A percentile compares a stretch with the other conserved stretches of the same genome.
Evolutionary conservation across 2,113 vertebrate species (phyloP).

Genomic region (Scolopax mira): DNA sequence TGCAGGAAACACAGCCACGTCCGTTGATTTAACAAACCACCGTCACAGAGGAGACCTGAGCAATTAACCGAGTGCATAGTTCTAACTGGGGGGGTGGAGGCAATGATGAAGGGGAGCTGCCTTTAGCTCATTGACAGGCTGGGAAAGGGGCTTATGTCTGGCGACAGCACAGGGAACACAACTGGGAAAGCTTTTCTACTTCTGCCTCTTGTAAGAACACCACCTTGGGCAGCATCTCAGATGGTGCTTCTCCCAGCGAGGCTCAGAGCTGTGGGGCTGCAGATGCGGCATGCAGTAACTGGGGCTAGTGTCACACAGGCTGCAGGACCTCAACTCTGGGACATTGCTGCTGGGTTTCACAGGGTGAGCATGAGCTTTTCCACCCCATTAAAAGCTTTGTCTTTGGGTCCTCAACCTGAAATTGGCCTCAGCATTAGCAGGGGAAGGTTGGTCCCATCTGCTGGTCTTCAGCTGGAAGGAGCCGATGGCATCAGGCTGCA

Average conservation of each 20-base stretch:
- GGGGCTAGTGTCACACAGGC: background rate
- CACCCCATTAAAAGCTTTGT: background rate
- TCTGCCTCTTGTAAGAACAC: background rate
- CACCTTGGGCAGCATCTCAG: background rate
- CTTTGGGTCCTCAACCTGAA: background rate
- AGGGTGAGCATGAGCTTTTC: background rate
- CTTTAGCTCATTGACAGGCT: background rate
- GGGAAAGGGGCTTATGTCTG: accelerated
- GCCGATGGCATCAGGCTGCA: background rate
- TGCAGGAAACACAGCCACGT: background rate
- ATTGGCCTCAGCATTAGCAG: background rate
- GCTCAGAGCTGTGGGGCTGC: too few species aligned
- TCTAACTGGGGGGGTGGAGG: background rate
- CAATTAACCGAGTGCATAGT: background rate
- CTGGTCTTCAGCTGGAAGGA: background rate
- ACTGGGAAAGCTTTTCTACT: background rate
- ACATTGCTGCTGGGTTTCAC: background rate
- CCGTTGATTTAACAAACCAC: background rate
- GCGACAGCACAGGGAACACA: accelerated
- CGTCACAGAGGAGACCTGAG: background rate
- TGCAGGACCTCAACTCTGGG: background rate
- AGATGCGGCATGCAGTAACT: background rate
- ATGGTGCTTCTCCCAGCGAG: too few species aligned
- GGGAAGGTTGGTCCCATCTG: background rate
- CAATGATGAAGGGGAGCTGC: background rate